These are phyloP conservation scores for Eciton burchellii DNA, from an alignment of 1,140 invertebrate species.

Conservation along the genomic window DNA sequence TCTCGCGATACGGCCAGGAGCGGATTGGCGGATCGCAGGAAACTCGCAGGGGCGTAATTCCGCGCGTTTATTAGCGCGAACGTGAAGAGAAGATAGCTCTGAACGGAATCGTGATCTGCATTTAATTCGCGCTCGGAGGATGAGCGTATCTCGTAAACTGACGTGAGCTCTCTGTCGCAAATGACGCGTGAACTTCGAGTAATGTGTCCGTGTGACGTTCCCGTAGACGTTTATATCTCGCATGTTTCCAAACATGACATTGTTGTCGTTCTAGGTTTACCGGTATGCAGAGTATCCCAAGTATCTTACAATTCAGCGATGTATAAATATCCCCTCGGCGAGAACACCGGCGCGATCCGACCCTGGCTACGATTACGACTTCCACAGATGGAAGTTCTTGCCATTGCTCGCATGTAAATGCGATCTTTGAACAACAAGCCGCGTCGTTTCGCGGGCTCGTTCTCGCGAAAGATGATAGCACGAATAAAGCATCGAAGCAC, in stretches of 20 bases:
- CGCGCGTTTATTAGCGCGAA: not conserved
- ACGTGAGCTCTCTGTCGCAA: no score
- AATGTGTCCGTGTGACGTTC: no score
- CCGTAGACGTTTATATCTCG: no score
- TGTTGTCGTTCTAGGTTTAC: no score
- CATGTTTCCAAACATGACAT: no score
- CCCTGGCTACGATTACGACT: slow-evolving; percentile 4
- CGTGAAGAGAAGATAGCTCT: no score
- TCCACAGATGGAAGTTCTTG: slow-evolving; percentile 17
- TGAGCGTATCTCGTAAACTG: no score
- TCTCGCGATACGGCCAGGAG: slow-evolving; percentile 13
- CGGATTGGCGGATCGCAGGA: not conserved
- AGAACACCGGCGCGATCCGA: not conserved
- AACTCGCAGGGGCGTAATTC: not conserved
- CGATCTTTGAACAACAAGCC: slow-evolving; percentile 7
- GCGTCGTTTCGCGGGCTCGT: not conserved
- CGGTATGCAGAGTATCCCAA: no score
- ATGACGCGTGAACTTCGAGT: no score
- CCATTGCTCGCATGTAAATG: slow-evolving; percentile 31
- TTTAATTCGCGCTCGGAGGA: no score
- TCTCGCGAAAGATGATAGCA: slow-evolving; percentile 16
- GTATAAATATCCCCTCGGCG: not conserved
- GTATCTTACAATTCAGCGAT: not conserved
- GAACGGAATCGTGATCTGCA: no score
- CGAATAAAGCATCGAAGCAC: not conserved